Conservation (phyloP, 2,113 vertebrate species). For the Sebastes schlegelii region DNA sequence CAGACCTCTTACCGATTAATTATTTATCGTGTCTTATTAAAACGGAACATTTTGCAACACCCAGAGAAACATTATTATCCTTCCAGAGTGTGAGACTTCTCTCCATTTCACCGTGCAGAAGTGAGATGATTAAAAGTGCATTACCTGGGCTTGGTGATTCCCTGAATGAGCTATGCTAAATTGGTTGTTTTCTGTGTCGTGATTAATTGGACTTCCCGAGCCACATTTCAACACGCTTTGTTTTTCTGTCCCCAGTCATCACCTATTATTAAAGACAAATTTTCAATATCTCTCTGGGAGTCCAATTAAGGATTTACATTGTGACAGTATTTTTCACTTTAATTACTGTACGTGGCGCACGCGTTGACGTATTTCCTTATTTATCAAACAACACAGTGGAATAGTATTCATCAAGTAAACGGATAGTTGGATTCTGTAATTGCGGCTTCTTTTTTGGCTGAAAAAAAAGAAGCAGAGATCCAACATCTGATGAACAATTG, state of each 20-base stretch:
- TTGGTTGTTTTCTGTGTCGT: slow-evolving; percentile 96
- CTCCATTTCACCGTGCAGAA: slow-evolving; percentile 83
- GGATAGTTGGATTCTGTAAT: slow-evolving; percentile 95
- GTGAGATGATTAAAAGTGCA: slow-evolving; percentile 99
- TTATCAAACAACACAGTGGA: slow-evolving; percentile 97
- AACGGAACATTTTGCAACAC: slow-evolving; percentile 67
- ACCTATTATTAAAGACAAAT: slow-evolving; percentile 99
- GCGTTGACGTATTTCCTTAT: slow-evolving; percentile 98
- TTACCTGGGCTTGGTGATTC: slow-evolving; percentile 96
- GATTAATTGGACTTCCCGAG: slow-evolving; percentile 97
- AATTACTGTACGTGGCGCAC: slow-evolving; percentile 99
- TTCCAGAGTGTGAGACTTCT: slow-evolving; percentile 63
- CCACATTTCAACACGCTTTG: slow-evolving; percentile 98
- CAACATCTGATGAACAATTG: slow-evolving; percentile 86
- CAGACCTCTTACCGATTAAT: slow-evolving; percentile 46
- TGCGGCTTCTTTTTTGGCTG: slow-evolving; percentile 87
- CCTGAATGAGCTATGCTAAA: slow-evolving; percentile 98
- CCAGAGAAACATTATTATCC: slow-evolving; percentile 76
- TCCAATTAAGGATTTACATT: slow-evolving; percentile 99
- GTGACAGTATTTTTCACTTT: slow-evolving; percentile 99
- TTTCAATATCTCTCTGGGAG: slow-evolving; percentile 99
- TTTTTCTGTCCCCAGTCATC: slow-evolving; percentile 99
- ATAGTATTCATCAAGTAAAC: slow-evolving; percentile 98
- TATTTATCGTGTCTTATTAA: slow-evolving; percentile 76
- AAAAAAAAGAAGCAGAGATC: slow-evolving; percentile 87